Evolutionary conservation across 2,113 vertebrate genomes (phyloP).

Genomic region (Mesocricetus auratus): DNA sequence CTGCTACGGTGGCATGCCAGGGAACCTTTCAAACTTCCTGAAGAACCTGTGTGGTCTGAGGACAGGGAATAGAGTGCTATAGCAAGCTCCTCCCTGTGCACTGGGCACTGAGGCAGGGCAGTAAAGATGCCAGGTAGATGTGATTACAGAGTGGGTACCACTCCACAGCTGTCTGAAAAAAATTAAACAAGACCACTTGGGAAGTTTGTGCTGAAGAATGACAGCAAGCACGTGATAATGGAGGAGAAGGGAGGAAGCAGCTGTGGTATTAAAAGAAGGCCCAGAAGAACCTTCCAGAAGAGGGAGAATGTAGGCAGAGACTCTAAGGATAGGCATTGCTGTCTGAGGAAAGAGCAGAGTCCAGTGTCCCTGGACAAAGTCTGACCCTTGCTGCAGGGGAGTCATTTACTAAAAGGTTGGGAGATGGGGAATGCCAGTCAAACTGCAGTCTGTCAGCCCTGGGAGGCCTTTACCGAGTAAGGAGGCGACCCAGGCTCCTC

Average conservation of each 20-base stretch:
- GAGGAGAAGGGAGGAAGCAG: neutral
- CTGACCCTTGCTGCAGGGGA: accelerated
- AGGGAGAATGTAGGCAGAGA: neutral
- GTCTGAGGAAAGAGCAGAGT: neutral
- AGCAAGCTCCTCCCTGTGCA: accelerated
- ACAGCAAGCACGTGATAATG: neutral
- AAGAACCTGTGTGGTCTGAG: neutral
- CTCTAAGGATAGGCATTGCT: neutral
- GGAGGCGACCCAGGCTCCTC: neutral
- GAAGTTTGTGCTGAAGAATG: neutral
- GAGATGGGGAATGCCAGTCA: neutral
- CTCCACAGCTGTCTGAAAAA: accelerated
- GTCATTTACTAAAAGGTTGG: accelerated
- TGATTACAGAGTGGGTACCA: neutral
- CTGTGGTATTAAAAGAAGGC: neutral
- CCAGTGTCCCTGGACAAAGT: neutral
- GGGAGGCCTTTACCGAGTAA: neutral
- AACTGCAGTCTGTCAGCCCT: neutral
- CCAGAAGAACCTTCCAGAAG: neutral
- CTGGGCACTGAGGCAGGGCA: neutral
- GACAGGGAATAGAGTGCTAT: accelerated
- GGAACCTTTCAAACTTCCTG: neutral
- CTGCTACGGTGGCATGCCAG: neutral
- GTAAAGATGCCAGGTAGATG: neutral
- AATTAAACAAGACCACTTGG: neutral